Percentiles rank a stretch among this genome's conserved stretches.
Conservation (phyloP, 2,888 invertebrate species). For the Drosophila affinis region DNA sequence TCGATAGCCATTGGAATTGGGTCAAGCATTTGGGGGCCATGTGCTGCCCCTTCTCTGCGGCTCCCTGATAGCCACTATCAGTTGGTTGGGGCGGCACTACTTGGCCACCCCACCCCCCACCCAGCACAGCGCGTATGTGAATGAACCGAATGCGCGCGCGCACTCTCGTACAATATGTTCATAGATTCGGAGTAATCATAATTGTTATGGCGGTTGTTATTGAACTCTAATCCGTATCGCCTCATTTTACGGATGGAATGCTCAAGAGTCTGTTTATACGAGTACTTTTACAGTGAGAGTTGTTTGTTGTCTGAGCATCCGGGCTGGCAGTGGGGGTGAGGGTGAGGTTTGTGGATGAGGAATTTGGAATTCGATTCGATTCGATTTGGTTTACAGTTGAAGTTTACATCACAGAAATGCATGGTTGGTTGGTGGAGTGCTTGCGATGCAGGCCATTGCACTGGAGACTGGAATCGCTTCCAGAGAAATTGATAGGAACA, state of each 20-base stretch:
- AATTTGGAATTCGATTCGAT: conserved; percentile 18
- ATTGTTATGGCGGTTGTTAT: conserved; percentile 61
- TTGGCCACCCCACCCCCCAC: too few relatives aligned
- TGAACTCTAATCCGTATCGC: conserved; percentile 62
- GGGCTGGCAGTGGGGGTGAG: background rate
- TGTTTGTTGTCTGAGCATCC: conserved; percentile 27
- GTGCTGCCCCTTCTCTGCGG: background rate
- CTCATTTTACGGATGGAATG: conserved; percentile 44
- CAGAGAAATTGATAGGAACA: too few relatives aligned
- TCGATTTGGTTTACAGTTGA: conserved; percentile 7
- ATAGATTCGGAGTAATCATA: conserved; percentile 26
- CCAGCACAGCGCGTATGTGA: background rate
- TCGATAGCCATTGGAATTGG: conserved; percentile 33
- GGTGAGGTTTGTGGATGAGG: background rate
- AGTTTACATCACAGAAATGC: too few relatives aligned
- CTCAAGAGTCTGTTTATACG: conserved; percentile 15
- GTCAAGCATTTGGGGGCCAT: conserved; percentile 56
- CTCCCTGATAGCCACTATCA: conserved; percentile 27
- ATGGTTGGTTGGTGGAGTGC: too few relatives aligned
- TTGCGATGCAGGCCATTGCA: too few relatives aligned
- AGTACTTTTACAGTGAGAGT: conserved; percentile 16
- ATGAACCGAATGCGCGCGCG: conserved; percentile 14
- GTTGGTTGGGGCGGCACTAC: background rate
- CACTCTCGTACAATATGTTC: background rate
- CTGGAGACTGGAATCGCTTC: too few relatives aligned